Evolutionary conservation across 1,140 invertebrate species (phyloP).

Genomic region (Drosophila ficusphila): DNA sequence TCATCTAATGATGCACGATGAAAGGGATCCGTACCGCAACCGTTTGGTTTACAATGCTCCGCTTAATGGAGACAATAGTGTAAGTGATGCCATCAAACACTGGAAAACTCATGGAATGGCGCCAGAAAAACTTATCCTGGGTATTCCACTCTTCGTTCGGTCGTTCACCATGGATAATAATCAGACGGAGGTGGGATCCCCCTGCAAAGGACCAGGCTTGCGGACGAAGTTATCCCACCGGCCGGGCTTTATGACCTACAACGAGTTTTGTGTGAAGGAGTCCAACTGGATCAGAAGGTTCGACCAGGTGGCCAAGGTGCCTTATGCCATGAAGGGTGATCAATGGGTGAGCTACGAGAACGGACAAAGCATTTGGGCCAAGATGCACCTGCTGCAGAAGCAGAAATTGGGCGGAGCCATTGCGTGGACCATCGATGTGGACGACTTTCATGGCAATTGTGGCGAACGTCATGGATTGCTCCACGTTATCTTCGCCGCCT

Average conservation of each 20-base stretch:
- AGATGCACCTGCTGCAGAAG: conserved; percentile 60
- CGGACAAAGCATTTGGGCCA: conserved; percentile 74
- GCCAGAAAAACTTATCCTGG: conserved; percentile 87
- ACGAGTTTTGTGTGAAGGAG: conserved; percentile 86
- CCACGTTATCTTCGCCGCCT: conserved; percentile 62
- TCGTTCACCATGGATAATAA: conserved; percentile 86
- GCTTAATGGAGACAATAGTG: conserved; percentile 75
- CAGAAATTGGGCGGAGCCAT: conserved; percentile 85
- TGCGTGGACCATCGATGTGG: conserved; percentile 87
- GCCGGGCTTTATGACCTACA: conserved; percentile 89
- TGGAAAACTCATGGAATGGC: conserved; percentile 86
- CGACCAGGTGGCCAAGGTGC: conserved; percentile 60
- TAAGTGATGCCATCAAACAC: conserved; percentile 84
- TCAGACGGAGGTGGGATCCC: conserved; percentile 85
- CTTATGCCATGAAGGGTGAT: conserved; percentile 74
- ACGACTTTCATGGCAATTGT: conserved; percentile 85
- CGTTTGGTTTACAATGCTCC: conserved; percentile 86
- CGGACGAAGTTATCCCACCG: conserved; percentile 87
- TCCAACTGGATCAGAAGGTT: conserved; percentile 32
- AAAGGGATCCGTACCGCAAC: conserved; percentile 86
- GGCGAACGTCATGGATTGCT: conserved; percentile 83
- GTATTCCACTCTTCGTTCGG: conserved; percentile 88
- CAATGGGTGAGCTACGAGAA: conserved; percentile 84
- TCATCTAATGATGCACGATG: conserved; percentile 89
- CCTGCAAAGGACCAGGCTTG: conserved; percentile 86